Conservation (phyloP, 2,888 invertebrate species). For the Parapristionchus giblindavisi region DNA sequence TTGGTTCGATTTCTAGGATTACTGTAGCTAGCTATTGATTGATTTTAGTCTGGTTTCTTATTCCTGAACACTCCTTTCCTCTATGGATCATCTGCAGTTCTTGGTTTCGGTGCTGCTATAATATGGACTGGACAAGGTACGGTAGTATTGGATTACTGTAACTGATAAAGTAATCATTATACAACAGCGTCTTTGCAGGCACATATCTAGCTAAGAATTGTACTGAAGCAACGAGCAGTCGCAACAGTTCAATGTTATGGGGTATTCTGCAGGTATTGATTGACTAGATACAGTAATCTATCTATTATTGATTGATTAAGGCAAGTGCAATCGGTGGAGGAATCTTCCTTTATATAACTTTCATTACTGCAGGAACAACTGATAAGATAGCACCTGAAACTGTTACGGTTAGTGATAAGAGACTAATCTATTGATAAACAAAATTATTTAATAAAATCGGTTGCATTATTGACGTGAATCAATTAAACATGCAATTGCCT, state of each 20-base stretch:
- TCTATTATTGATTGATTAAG: constrained; percentile 73
- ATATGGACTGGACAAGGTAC: constrained; percentile 96
- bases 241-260: constrained; percentile 37
- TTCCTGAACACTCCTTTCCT: constrained; percentile 60
- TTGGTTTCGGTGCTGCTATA: constrained; percentile 72
- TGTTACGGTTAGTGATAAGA: constrained; percentile 41
- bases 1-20: constrained; percentile 72
- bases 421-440: neutral
- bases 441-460: neutral
- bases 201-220: constrained; percentile 35
- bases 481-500: no score
- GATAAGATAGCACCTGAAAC: constrained; percentile 55
- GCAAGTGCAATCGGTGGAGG: constrained; percentile 88
- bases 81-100: constrained; percentile 57
- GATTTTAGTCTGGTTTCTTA: constrained; percentile 57
- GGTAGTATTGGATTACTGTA: constrained; percentile 74
- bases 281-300: no score
- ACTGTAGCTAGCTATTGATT: neutral
- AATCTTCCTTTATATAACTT: constrained; percentile 89
- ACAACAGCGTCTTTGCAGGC: constrained; percentile 5
- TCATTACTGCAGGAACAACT: constrained; percentile 72
- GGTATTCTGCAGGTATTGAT: constrained; percentile 24
- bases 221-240: constrained; percentile 26
- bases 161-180: neutral
- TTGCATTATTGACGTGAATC: no score